Percentiles rank a stretch among this genome's conserved stretches.
Conservation (phyloP, 2,888 invertebrate species). For the Mystacides longicornis region DNA sequence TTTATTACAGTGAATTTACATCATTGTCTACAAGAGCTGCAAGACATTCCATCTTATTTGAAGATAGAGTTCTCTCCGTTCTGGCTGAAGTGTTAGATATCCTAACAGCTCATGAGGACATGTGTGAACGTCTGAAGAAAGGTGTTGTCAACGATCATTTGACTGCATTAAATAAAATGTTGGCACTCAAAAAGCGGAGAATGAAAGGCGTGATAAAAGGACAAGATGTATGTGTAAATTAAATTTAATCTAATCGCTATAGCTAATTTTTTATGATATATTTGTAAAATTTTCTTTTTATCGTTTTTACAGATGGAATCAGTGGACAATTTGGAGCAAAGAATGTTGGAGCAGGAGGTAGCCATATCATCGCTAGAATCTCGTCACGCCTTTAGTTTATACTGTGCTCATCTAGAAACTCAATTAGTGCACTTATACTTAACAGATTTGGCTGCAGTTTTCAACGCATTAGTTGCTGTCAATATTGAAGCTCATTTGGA, state of each 20-base stretch:
- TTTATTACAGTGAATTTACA: conserved; percentile 39
- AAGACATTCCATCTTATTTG: conserved; percentile 47
- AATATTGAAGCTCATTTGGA: conserved; percentile 47
- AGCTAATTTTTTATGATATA: background rate
- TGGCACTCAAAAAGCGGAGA: conserved; percentile 53
- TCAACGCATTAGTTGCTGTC: conserved; percentile 47
- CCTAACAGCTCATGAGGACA: conserved; percentile 35
- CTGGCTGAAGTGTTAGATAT: conserved; percentile 48
- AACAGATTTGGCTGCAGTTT: conserved; percentile 50
- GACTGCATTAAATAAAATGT: conserved; percentile 52
- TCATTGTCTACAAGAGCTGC: conserved; percentile 42
- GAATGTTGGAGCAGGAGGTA: conserved; percentile 55
- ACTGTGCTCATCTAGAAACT: conserved; percentile 56
- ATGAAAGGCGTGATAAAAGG: conserved; percentile 57
- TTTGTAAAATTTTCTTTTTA: background rate
- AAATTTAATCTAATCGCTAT: background rate
- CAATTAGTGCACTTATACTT: conserved; percentile 54
- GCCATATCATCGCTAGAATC: conserved; percentile 54
- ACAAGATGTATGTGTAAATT: conserved; percentile 44
- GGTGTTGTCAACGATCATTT: conserved; percentile 57
- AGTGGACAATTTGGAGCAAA: conserved; percentile 52
- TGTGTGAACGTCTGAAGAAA: conserved; percentile 54
- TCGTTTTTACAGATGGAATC: conserved; percentile 45
- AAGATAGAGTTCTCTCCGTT: conserved; percentile 49
- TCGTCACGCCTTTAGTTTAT: conserved; percentile 53